Evolutionary conservation across 2,113 vertebrate species (phyloP).

Genomic region (Zosterops japonicus): DNA sequence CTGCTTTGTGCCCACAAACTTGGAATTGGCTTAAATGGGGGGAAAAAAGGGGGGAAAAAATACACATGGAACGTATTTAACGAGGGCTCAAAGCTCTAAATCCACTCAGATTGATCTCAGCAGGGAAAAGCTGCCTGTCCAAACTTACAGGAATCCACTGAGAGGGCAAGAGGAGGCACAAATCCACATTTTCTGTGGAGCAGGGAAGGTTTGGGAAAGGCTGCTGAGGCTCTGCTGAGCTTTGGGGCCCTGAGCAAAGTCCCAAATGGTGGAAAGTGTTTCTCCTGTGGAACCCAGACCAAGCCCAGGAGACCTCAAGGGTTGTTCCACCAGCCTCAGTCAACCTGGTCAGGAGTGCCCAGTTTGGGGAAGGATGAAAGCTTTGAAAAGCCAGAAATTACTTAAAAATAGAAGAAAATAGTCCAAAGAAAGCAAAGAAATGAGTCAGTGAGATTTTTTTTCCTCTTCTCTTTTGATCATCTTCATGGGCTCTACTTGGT

Average conservation of each 20-base stretch:
- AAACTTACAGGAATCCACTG: neutral
- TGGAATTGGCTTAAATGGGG: conserved; percentile 1
- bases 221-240: neutral
- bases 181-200: neutral
- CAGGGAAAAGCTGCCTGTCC: conserved; percentile 21
- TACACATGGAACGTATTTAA: conserved; percentile 17
- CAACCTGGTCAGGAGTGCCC: neutral
- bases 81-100: neutral
- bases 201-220: neutral
- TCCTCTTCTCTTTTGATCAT: neutral
- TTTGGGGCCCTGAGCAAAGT: neutral
- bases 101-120: conserved; percentile 25
- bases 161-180: neutral
- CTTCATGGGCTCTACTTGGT: neutral
- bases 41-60: neutral
- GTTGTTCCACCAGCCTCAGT: neutral
- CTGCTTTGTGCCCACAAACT: conserved; percentile 1
- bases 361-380: neutral
- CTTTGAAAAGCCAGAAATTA: neutral
- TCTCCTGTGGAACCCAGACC: neutral
- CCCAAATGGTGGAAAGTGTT: neutral
- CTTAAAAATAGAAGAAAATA: neutral
- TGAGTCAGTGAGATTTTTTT: neutral
- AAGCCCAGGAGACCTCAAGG: neutral
- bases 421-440: neutral